Conservation (phyloP, 2,888 invertebrate species). For the Augochlorella aurata region DNA sequence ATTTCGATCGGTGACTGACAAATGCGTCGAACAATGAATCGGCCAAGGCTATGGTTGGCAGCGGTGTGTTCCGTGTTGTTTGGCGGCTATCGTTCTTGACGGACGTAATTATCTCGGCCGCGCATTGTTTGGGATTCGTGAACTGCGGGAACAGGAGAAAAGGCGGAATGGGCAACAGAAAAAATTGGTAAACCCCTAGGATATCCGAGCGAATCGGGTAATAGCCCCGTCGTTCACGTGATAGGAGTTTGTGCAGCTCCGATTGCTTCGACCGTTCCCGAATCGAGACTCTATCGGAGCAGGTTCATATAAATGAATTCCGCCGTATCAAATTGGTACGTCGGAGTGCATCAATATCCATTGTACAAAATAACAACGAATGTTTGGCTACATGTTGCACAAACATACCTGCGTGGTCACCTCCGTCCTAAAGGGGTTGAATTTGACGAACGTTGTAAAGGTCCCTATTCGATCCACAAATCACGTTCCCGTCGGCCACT, state of each 20-base stretch:
- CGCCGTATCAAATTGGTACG: neutral
- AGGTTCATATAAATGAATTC: neutral
- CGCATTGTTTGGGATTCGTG: neutral
- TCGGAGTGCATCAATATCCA: neutral
- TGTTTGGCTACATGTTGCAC: neutral
- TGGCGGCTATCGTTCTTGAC: neutral
- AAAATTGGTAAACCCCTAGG: neutral
- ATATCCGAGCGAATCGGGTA: neutral
- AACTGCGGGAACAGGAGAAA: neutral
- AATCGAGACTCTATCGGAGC: neutral
- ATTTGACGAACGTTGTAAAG: conserved; percentile 35
- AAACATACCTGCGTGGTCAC: neutral
- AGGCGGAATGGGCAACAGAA: neutral
- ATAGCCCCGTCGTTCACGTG: neutral
- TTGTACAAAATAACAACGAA: neutral
- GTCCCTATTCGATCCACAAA: conserved; percentile 56
- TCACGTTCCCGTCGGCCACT: conserved; percentile 64
- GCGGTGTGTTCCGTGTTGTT: conserved; percentile 21
- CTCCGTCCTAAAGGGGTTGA: neutral
- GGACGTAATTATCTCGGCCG: neutral
- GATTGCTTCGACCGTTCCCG: neutral
- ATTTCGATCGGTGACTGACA: conserved; percentile 35
- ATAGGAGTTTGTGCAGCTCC: neutral
- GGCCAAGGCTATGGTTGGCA: conserved; percentile 1
- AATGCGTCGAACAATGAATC: conserved; percentile 46